Evolutionary conservation across 2,797 vertebrate species (phyloP), one percentile per base, ranked within the genome.

Genomic region (Remorina albescens): DNA sequence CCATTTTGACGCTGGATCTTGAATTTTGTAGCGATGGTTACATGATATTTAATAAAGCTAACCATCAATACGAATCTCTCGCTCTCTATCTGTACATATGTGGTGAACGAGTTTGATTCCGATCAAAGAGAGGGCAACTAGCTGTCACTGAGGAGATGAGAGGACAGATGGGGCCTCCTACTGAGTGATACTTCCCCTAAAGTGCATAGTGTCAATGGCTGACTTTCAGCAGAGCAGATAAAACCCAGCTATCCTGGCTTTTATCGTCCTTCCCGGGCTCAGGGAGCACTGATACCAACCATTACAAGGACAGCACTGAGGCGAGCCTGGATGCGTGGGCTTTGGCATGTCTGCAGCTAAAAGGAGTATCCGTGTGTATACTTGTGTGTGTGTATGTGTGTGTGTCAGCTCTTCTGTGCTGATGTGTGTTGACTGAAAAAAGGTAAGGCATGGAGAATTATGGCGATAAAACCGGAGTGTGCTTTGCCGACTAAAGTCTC

Each of bases 181-280:
- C 85, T 92, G 94, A 94, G 93, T 94, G 93, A 91, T 89, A 93
- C 94, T 94, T 95, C 94, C 94, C 94, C 92, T 90, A 93, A 95
- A 95, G 93, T 95, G 95, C 92, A 83, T 84, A 32, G 94, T 94
- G 93, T 95, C 93, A 94, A 94, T 93, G 88, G 93, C 88, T 85
- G 90, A 94, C 94, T 95, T 94, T 95, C 93, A 95, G 92, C 93
- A 87, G 86, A 86, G 88, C 71, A 92, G 94, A 95, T 95, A 94
- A 94, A 93, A 86, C 79, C 65, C 80, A 73, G 85, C 86, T 90
- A 78, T 86, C 86, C 85, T 86, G 91, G 86, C 87, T 92, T 94
- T 94, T 94, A 94, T 94, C 93, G 65, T 85, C 68, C 78, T 87
- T 84, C 79, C 80, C 60, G 71, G 72, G 88, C 85, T 87, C 77